These are phyloP conservation scores for Chionomys nivalis DNA, from an alignment of 2,113 vertebrate species.

Conservation along the genomic window DNA sequence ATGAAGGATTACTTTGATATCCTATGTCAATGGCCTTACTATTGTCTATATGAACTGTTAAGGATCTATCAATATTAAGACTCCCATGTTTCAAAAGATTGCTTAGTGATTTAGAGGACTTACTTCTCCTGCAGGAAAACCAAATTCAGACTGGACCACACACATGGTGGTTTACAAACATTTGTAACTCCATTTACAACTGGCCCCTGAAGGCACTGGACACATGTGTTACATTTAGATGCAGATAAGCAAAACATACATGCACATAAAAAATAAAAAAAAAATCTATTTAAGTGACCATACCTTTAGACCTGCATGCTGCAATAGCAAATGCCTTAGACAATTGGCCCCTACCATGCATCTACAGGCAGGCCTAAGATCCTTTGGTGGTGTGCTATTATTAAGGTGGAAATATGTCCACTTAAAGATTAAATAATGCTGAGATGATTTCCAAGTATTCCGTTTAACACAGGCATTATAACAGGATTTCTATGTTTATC, in stretches of 20 bases:
- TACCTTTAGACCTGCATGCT: not conserved
- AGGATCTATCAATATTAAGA: constrained; percentile 95
- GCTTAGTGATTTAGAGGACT: not conserved
- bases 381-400: too few species aligned
- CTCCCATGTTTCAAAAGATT: constrained; percentile 87
- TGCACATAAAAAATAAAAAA: not conserved
- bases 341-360: not conserved
- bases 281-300: not conserved
- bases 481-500: not conserved
- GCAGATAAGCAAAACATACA: not conserved
- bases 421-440: not conserved
- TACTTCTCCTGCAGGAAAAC: not conserved
- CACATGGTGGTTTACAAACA: not conserved
- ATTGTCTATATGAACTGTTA: constrained; percentile 91
- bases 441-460: not conserved
- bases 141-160: not conserved
- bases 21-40: constrained; percentile 81
- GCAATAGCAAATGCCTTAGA: too few species aligned
- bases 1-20: too few species aligned
- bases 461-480: not conserved
- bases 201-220: not conserved
- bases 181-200: not conserved
- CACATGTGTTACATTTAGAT: not conserved
- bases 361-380: accelerated
- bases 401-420: accelerated